These are phyloP conservation scores for Rhodophaea formosa DNA, from an alignment of 2,888 invertebrate species.

Conservation along the genomic window DNA sequence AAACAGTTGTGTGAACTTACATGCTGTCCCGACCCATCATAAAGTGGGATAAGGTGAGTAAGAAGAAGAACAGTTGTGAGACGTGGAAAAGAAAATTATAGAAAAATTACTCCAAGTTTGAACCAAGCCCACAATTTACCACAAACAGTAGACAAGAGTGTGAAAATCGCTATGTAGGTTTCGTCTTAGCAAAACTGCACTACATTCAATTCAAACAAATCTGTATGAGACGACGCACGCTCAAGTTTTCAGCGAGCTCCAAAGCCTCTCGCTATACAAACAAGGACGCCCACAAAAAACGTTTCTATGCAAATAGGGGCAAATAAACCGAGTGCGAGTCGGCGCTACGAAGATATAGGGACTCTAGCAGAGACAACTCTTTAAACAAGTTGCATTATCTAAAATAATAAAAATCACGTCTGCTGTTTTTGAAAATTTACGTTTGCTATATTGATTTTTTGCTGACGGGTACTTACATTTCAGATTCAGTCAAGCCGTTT, in stretches of 20 bases:
- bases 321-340: conserved; percentile 75
- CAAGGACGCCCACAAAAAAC: conserved; percentile 79
- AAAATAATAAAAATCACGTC: too few species aligned
- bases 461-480: too few species aligned
- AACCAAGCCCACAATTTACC: neutral
- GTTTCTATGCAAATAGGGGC: conserved; percentile 80
- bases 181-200: conserved; percentile 29
- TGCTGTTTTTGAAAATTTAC: too few species aligned
- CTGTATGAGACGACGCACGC: conserved; percentile 54
- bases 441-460: too few species aligned
- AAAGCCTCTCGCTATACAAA: conserved; percentile 75
- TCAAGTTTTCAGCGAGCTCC: conserved; percentile 52
- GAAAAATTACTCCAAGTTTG: too few species aligned
- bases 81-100: too few species aligned
- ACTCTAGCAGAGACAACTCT: conserved; percentile 29
- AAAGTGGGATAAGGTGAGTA: too few species aligned
- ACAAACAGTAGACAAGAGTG: neutral
- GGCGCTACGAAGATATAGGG: conserved; percentile 43
- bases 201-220: conserved; percentile 69
- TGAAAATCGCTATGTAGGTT: conserved; percentile 10
- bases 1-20: too few species aligned
- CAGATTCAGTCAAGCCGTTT: too few species aligned
- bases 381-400: too few species aligned
- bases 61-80: too few species aligned
- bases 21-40: too few species aligned